Base-by-base conservation (phyloP, 2,797 vertebrate genomes). In the Sebastes goodei region DNA sequence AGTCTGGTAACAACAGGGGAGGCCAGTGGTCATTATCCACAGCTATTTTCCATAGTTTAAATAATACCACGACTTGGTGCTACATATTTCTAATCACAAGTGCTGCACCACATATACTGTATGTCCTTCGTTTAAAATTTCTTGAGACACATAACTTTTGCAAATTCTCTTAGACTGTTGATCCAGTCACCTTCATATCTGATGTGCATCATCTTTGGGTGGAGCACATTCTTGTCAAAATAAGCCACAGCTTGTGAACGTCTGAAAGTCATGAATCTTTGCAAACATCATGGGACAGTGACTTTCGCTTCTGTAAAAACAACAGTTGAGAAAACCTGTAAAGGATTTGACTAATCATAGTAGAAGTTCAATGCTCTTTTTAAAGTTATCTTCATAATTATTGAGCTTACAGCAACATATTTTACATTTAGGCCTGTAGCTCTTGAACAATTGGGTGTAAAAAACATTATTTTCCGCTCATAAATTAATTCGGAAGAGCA, bases 201-300 rank as follows among this genome's bases (percentile, higher is more conserved):
- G 49, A 46, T 81, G 23, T 27, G 42, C n/a, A 63, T 59, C 2
- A 2, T 71, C 33, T 72, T 32, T 75, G 74, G 86, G 83, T 81
- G 88, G 79, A 78, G 80, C 15, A 74, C 75, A 78, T 66, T 68
- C 49, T 84, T 81, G 74, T 77, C 20, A 71, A 49, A 80, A 61
- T 35, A 53, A 88, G n/a, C 57, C 23, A 56, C 29, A 17, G 25
- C n/a, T 63, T 72, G 62, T 71, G 55, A 71, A 80, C 72, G 52
- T 65, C 25, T 70, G n/a, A 65, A 33, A 53, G 38, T 25, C 7
- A 32, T 38, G 1, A 60, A 52, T 59, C 17, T 70, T 70, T 62
- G 14, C 1, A 52, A 59, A 63, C 55, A 75, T 71, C 35, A 66
- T 72, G 12, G 66, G 67, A 42, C 59, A 60, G 14, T 61, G 55